These are phyloP conservation scores for Euclidia mi DNA, from an alignment of 2,888 invertebrate genomes.

Conservation along the genomic window DNA sequence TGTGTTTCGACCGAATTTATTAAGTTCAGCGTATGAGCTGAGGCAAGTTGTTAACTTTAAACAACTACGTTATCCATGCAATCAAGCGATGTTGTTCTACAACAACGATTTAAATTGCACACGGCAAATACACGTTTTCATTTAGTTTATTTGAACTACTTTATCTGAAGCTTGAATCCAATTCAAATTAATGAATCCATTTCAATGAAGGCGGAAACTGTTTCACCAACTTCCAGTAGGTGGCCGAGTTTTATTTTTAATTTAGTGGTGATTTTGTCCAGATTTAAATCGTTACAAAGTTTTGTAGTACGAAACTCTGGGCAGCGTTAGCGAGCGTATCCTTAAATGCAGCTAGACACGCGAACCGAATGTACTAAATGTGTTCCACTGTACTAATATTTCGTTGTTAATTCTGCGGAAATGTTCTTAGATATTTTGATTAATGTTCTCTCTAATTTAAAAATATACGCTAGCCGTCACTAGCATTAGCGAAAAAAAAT, in stretches of 20 bases:
- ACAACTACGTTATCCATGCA: too few species aligned
- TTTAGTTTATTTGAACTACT: not conserved
- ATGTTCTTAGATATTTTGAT: not conserved
- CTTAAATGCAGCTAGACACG: slow-evolving; percentile 11
- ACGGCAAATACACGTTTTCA: not conserved
- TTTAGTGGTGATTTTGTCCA: slow-evolving; percentile 2
- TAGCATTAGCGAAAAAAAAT: too few species aligned
- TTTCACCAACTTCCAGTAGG: slow-evolving; percentile 2
- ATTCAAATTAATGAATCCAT: slow-evolving; percentile 10
- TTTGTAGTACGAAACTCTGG: slow-evolving; percentile 18
- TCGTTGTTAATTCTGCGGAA: slow-evolving; percentile 2
- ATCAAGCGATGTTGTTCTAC: too few species aligned
- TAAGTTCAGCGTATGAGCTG: too few species aligned
- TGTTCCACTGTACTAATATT: slow-evolving; percentile 1
- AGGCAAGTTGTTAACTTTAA: too few species aligned
- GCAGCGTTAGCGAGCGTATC: slow-evolving; percentile 11
- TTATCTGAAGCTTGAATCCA: not conserved
- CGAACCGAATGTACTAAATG: slow-evolving; percentile 12
- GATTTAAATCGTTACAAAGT: slow-evolving; percentile 20
- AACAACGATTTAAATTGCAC: too few species aligned
- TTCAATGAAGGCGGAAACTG: slow-evolving; percentile 6
- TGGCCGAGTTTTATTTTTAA: slow-evolving; percentile 19
- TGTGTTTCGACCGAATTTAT: too few species aligned
- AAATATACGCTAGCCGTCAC: too few species aligned
- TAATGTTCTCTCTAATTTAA: too few species aligned